Base-by-base conservation (phyloP, 2,113 vertebrate genomes). In the Apteryx mantelli region DNA sequence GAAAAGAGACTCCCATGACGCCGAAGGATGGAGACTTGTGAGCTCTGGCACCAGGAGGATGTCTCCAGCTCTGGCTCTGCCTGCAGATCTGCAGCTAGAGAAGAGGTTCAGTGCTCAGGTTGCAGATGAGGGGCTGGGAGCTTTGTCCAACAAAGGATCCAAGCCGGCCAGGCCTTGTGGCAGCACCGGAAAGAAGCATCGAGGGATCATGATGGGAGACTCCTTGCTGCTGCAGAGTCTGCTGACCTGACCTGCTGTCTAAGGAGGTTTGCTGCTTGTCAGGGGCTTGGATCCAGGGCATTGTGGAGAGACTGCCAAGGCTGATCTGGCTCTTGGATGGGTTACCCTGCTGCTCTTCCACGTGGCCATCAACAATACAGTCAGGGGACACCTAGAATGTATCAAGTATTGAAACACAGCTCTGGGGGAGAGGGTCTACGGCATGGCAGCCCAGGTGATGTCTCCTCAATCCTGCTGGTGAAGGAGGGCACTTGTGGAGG, bases 351-450 rank as follows among this genome's bases (percentile, higher is more conserved):
- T 64, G 44, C 36, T 64, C 13, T 36, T 66, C 30, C 20, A 9
- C 24, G 5, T 36, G 32, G 30, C 24, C 5, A 44, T 36, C 25
- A 69, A 46, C 34, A 61, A 38, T 34, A 46, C 3, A 5, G 42
- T 14, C 34, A 44, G 28, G 34, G 9, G 77, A 78, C 28, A 53
- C 13, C 13, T 61, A n/a, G 25, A 22, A 8, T 14, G 2, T 24
- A 13, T 15, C 32, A 70, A 1, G 9, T 2, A 1, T 66, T 16
- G 32, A 30, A 20, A 7, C 9, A 11, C 0, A 3, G 11, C 8
- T 66, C 26, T 56, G 5, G 19, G 13, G 8, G 1, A 40, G 4
- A 79, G 2, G 4, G 3, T 50, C 5, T 7, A 42, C 53, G 5
- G 7, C 36, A 86, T 61, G 17, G 3, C 4, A 40, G 4, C 11